phyloP scores from a whole-genome alignment of 2,888 invertebrate genomes.

The Conistra vaccinii region DNA sequence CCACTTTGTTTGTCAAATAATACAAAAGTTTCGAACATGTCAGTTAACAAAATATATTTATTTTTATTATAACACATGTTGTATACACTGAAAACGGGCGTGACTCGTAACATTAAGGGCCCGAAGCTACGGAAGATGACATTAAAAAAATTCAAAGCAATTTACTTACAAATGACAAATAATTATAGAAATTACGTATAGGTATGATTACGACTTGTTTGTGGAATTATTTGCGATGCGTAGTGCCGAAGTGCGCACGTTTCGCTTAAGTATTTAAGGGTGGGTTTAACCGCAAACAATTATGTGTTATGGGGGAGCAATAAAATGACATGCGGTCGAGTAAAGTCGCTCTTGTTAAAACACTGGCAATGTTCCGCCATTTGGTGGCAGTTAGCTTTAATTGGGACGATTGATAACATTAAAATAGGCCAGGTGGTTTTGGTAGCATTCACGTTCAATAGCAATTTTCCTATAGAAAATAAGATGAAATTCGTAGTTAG shows the following conservation, averaged over 20 bases:
- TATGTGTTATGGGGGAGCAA: conserved; percentile 76
- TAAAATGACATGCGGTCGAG: conserved; percentile 79
- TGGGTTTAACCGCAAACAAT: conserved; percentile 82
- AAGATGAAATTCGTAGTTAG: background rate
- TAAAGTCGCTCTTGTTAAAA: conserved; percentile 74
- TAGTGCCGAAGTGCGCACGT: conserved; percentile 74
- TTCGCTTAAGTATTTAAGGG: conserved; percentile 81
- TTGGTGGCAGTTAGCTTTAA: conserved; percentile 68
- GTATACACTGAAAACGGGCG: conserved; percentile 40
- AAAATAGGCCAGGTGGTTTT: conserved; percentile 26
- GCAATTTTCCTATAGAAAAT: background rate
- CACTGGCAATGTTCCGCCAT: conserved; percentile 65
- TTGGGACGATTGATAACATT: conserved; percentile 41
- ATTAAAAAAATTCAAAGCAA: conserved; percentile 75
- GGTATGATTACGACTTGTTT: conserved; percentile 75
- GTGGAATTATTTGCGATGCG: conserved; percentile 77
- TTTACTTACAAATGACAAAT: conserved; percentile 76
- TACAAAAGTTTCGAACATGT: background rate
- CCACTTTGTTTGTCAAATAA: background rate
- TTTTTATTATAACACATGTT: conserved; percentile 39
- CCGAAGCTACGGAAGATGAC: conserved; percentile 77
- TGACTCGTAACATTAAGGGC: conserved; percentile 63
- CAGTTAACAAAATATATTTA: conserved; percentile 11
- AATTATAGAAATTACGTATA: conserved; percentile 78
- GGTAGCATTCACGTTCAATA: background rate